Base-by-base conservation (phyloP, 2,797 vertebrate species). In the Sebastes oblongus region DNA sequence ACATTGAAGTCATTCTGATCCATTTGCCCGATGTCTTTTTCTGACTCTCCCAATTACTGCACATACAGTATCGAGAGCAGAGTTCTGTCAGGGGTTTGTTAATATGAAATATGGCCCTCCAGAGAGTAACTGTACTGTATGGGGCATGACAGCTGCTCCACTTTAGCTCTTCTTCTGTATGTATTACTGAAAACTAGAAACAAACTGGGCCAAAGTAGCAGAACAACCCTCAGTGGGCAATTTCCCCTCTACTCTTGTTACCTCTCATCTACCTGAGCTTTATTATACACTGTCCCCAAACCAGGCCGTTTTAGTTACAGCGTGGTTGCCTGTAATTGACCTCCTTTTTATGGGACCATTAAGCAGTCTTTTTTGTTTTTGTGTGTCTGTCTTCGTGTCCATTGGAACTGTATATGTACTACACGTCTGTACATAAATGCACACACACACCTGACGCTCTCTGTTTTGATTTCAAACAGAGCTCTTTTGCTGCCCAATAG, bases 131-230 rank as follows among this genome's bases (percentile, higher is more conserved):
- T 73, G 83, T 64, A 60, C 75, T 25, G 70, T 74, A 77, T 66
- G 68, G 34, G 20, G 11, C 73, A 46, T 83, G 81, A 82, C 83
- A 86, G 78, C 74, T 91, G 90, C 80, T 90, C 90, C 66, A 90
- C 81, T 92, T 92, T 58, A 65, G 29, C 70, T 79, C 13, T 54
- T 70, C 16, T 5, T 66, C 50, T 66, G 52, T 32, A 5, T 36
- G 3, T 50, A 24, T 54, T 70, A 50, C 30, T 79, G 29, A 64
- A 84, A 65, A 72, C 16, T 66, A 30, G 64, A 67, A 52, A 32
- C 24, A 91, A 93, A 91, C 66, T 91, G 82, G 90, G 89, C 72
- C 90, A 90, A 85, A 78, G 83, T 72, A 54, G 60, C 42, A 70
- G 6, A 72, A 42, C 30, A 68, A 34, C 61, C 71, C 42, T 86